Percentiles rank a stretch among this genome's conserved stretches.
Evolutionary conservation across 2,797 vertebrate genomes (phyloP).

Genomic region (Nyctalus aviator): DNA sequence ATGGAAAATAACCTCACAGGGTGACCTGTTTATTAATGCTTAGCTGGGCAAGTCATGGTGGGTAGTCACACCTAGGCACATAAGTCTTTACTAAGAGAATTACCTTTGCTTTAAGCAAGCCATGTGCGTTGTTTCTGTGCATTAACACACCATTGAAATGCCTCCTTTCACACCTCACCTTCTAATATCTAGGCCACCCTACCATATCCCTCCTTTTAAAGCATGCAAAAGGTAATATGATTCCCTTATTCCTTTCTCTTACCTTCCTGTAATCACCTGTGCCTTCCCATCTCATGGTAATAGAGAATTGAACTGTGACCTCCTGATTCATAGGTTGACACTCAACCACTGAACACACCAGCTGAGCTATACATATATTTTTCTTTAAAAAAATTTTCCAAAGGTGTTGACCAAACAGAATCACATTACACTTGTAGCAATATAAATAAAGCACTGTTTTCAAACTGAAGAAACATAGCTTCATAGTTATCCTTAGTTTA

Average conservation of each 20-base stretch:
- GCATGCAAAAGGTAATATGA: neutral
- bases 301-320: too few species aligned
- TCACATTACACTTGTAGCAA: neutral
- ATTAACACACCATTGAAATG: neutral
- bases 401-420: neutral
- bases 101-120: neutral
- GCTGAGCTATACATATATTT: neutral
- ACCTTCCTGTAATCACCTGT: neutral
- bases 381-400: neutral
- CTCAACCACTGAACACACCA: too few species aligned
- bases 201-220: neutral
- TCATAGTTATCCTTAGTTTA: conserved; percentile 70
- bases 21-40: neutral
- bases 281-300: neutral
- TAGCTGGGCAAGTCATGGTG: neutral
- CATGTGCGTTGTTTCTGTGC: neutral
- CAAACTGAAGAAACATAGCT: conserved; percentile 35
- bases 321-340: too few species aligned
- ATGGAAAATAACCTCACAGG: neutral
- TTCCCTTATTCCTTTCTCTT: neutral
- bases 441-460: conserved; percentile 16
- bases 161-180: neutral
- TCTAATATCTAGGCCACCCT: neutral
- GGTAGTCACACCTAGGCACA: neutral
- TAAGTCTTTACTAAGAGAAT: neutral